These are phyloP conservation scores for Neodiprion virginianus DNA, from an alignment of 1,140 invertebrate species.

Conservation along the genomic window DNA sequence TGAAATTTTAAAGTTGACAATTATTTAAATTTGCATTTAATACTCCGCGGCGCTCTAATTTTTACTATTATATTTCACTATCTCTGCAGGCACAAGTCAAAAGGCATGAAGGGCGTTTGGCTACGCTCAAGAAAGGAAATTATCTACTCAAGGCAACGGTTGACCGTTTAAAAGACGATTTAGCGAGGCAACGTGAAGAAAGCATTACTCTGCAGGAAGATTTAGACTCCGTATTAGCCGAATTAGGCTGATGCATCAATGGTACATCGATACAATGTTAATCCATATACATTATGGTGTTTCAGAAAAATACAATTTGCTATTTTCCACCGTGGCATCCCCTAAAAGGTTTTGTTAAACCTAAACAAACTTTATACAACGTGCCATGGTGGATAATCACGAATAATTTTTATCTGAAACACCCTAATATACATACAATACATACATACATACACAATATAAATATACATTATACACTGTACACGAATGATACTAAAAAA, in stretches of 20 bases:
- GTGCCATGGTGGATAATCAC: too few species aligned
- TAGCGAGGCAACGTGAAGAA: conserved; percentile 80
- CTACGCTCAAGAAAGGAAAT: conserved; percentile 84
- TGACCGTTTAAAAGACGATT: conserved; percentile 83
- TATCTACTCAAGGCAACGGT: conserved; percentile 85
- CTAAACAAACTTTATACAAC: too few species aligned
- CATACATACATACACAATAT: neutral
- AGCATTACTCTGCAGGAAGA: conserved; percentile 79
- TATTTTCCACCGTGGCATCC: neutral
- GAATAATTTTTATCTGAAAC: too few species aligned
- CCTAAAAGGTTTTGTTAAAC: neutral
- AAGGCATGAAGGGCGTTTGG: conserved; percentile 77
- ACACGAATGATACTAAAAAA: neutral
- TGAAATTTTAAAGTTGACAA: conserved; percentile 5
- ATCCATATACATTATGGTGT: too few species aligned
- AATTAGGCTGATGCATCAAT: conserved; percentile 65
- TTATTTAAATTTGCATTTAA: too few species aligned
- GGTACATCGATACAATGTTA: too few species aligned
- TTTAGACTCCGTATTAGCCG: conserved; percentile 79
- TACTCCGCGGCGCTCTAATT: neutral
- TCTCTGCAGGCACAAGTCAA: conserved; percentile 68
- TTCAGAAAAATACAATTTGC: neutral
- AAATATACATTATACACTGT: neutral
- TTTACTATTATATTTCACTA: conserved; percentile 2
- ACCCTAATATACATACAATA: neutral